Base-by-base conservation (phyloP, 1,140 invertebrate genomes). In the Orussus abietinus region DNA sequence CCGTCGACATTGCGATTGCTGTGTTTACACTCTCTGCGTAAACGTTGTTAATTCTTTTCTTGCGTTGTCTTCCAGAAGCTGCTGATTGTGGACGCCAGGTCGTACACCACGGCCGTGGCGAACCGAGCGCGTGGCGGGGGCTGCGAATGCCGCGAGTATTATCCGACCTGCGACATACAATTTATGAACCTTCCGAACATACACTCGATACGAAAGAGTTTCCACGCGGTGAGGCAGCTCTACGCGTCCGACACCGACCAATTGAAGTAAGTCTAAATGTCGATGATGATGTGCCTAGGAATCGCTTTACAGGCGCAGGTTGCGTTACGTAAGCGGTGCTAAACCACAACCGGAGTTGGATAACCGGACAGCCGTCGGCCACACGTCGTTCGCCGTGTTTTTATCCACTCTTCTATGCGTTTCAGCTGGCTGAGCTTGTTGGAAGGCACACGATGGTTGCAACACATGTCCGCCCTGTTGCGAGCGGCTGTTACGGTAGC, bases 181-280 rank as follows among this genome's bases (percentile, higher is more conserved):
- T 98, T 96, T 66, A 97, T 98, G 93, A 90, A 89, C 69, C 74
- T 98, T 64, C 88, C 92, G 34, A 98, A 98, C 72, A 98, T 98
- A 48, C 95, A 98, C 73, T 84, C 88, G 36, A 90, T 98, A 57
- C 77, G 95, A 20, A 91, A 90, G 53, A 88, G 85, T 63, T 90
- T 90, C 66, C 84, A 88, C 38, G 80, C 84, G 17, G 74, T 90
- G 17, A 68, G 88, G 32, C 80, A 82, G 35, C 69, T 96, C 0
- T 89, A 88, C 50, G 81, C 85, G 19, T 80, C 85, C 31, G 77
- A 83, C 7, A 73, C 82, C 1, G 88, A 92, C 64, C 82, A 86
- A 64, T 76, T 80, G 39, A 90, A 88, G 88, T 88, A 72, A 78
- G 70, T 69, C 13, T 5, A 11, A 35, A 12, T 17, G 26, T 21